Percentiles rank a stretch among this genome's conserved stretches.
Conservation (phyloP, 1,140 invertebrate species). For the Ostrea edulis region DNA sequence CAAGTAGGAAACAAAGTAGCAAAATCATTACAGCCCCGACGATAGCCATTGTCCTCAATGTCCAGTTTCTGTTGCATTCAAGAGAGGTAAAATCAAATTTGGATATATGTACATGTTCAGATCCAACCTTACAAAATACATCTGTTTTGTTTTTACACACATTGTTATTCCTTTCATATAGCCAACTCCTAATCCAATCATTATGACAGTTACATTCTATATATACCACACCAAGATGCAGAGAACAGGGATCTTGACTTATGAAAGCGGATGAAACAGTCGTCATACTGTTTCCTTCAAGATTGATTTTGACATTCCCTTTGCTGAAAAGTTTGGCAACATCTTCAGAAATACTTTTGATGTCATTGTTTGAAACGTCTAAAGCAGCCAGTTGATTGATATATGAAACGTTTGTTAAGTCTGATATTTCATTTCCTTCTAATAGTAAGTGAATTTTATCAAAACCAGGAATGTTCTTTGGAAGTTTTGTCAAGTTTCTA, state of each 20-base stretch:
- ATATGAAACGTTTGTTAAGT: slow-evolving; percentile 20
- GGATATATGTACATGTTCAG: too few relatives aligned
- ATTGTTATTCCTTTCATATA: background rate
- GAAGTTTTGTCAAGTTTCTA: slow-evolving; percentile 26
- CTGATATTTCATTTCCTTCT: slow-evolving; percentile 39
- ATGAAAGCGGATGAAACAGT: slow-evolving; percentile 39
- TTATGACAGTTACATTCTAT: slow-evolving; percentile 37
- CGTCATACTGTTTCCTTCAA: background rate
- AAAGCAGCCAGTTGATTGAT: background rate
- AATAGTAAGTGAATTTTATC: slow-evolving; percentile 22
- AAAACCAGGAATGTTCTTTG: background rate
- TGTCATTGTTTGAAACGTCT: slow-evolving; percentile 40
- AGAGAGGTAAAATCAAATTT: too few relatives aligned
- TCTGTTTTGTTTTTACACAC: background rate
- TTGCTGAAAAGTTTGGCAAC: background rate
- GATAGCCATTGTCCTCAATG: too few relatives aligned
- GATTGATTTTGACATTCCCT: background rate
- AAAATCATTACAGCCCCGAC: too few relatives aligned
- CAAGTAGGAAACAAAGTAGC: too few relatives aligned
- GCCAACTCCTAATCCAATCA: slow-evolving; percentile 43
- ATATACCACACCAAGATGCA: slow-evolving; percentile 30
- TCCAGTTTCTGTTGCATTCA: too few relatives aligned
- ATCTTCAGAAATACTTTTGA: background rate
- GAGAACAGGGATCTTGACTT: slow-evolving; percentile 25
- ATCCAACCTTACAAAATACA: background rate